Evolutionary conservation across 2,113 vertebrate genomes (phyloP).

Genomic region (Xenopus borealis): DNA sequence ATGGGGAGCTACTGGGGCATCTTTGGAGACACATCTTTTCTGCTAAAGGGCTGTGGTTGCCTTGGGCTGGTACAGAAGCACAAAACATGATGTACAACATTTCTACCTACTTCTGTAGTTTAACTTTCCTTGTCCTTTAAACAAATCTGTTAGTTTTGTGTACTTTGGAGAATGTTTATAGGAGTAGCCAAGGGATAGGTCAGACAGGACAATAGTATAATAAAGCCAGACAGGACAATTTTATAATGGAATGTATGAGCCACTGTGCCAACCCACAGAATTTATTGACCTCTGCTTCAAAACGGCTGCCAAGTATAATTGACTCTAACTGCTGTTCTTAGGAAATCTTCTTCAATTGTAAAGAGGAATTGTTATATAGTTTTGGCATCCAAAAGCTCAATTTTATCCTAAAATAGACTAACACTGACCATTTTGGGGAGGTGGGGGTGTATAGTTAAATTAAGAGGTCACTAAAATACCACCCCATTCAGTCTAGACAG

Average conservation of each 20-base stretch:
- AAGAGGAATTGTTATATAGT: background rate
- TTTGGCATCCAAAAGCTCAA: background rate
- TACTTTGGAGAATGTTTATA: background rate
- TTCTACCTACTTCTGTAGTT: too few species aligned
- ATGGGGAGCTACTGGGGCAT: too few species aligned
- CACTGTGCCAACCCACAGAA: background rate
- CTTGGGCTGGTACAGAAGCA: too few species aligned
- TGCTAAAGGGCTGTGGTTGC: too few species aligned
- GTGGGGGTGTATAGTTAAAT: too few species aligned
- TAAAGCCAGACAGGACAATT: background rate
- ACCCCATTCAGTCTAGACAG: too few species aligned
- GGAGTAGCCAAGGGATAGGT: background rate
- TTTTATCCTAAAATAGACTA: background rate
- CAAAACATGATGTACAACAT: too few species aligned
- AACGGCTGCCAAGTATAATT: background rate
- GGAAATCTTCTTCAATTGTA: background rate
- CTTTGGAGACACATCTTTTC: too few species aligned
- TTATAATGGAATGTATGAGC: slow-evolving; percentile 1
- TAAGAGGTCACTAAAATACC: too few species aligned
- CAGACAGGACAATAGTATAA: background rate
- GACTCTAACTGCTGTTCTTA: background rate
- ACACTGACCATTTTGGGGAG: background rate
- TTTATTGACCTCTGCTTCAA: background rate
- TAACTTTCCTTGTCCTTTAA: too few species aligned
- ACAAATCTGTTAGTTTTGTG: background rate